phyloP scores from a whole-genome alignment of 2,797 vertebrate species.

The Vultur gryphus region DNA sequence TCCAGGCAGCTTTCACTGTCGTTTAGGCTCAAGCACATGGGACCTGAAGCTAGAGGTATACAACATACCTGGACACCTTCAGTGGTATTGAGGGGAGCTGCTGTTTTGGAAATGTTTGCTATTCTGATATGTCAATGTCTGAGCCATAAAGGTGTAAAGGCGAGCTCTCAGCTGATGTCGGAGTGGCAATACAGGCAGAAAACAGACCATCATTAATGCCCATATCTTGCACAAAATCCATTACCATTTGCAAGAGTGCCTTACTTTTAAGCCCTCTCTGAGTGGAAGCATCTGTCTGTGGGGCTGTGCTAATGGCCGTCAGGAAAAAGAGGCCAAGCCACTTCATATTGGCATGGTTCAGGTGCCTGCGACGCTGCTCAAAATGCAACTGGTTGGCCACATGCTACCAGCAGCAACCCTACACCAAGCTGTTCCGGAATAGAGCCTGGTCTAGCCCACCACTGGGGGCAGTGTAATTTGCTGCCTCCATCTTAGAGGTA shows the following conservation, averaged over 20 bases:
- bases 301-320: fast-evolving
- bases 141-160: neutral
- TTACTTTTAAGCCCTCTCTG: neutral
- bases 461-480: neutral
- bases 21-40: fast-evolving
- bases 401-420: neutral
- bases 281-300: neutral
- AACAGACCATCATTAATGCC: neutral
- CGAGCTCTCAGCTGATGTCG: neutral
- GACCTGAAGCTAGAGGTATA: neutral
- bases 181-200: neutral
- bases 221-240: neutral
- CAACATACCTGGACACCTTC: neutral
- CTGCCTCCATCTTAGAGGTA: neutral
- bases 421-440: neutral
- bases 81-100: neutral
- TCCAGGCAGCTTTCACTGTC: neutral
- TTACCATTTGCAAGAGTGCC: neutral
- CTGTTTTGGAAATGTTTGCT: neutral
- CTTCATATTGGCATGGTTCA: neutral
- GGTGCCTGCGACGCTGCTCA: fast-evolving
- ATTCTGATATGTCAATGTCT: neutral
- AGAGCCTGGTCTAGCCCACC: neutral
- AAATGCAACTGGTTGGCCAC: neutral
- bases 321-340: neutral